Evolutionary conservation across 1,140 invertebrate species (phyloP).

Genomic region (Copidosoma floridanum): DNA sequence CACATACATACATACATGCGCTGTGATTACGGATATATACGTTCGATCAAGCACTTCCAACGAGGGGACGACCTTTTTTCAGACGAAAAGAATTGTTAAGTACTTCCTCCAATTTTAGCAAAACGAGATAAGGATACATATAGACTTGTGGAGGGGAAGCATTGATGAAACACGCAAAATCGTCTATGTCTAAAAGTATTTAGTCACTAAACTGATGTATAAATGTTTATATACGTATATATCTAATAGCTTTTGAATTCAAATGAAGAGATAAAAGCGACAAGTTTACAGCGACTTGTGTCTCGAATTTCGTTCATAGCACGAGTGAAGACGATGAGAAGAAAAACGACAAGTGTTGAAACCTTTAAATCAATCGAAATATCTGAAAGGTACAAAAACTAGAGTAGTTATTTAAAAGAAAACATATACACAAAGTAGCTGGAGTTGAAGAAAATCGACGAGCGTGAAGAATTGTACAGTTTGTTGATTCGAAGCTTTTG

Average conservation of each 20-base stretch:
- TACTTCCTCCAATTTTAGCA: slow-evolving; percentile 1
- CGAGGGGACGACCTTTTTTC: slow-evolving; percentile 15
- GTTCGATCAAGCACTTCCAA: slow-evolving; percentile 23
- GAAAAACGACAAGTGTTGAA: not conserved
- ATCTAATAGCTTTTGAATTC: slow-evolving; percentile 22
- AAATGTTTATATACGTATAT: slow-evolving; percentile 26
- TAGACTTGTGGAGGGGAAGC: too few species aligned
- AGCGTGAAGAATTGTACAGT: slow-evolving; percentile 1
- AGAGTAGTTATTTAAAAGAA: too few species aligned
- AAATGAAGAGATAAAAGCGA: too few species aligned
- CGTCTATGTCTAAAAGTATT: slow-evolving; percentile 21
- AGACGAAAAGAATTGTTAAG: slow-evolving; percentile 10
- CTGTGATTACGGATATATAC: slow-evolving; percentile 29
- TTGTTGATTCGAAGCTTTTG: not conserved
- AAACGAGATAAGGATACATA: too few species aligned
- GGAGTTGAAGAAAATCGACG: not conserved
- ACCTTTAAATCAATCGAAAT: slow-evolving; percentile 12
- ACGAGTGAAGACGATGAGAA: not conserved
- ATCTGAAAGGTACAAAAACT: slow-evolving; percentile 24
- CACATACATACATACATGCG: slow-evolving; percentile 11
- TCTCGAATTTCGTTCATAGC: slow-evolving; percentile 4
- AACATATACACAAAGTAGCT: too few species aligned
- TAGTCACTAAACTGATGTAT: slow-evolving; percentile 28
- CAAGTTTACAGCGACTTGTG: slow-evolving; percentile 9
- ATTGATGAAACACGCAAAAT: too few species aligned